phyloP scores from a whole-genome alignment of 1,140 invertebrate genomes.

The Brachionus koreanus region DNA sequence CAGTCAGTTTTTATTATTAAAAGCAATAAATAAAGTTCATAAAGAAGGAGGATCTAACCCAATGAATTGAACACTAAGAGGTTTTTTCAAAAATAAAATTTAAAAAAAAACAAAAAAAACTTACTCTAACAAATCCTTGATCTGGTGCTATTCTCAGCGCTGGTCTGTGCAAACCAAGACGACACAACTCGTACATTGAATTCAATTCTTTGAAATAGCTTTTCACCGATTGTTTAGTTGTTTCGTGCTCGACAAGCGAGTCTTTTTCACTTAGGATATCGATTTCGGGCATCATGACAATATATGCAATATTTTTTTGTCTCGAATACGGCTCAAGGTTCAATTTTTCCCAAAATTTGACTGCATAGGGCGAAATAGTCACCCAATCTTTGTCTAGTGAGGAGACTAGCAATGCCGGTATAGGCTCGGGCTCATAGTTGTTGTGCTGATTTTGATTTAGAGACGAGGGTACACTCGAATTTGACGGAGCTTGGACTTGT shows the following conservation, averaged over 20 bases:
- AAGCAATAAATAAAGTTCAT: no score
- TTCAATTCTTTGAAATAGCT: slow-evolving; percentile 87
- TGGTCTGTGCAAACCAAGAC: slow-evolving; percentile 80
- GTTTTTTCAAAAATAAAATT: not conserved
- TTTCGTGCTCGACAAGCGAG: not conserved
- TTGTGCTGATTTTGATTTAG: slow-evolving; percentile 67
- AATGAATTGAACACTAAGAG: no score
- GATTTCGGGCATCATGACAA: slow-evolving; percentile 86
- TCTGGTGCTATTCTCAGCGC: slow-evolving; percentile 63
- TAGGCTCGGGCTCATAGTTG: slow-evolving; percentile 85
- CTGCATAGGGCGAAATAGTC: slow-evolving; percentile 80
- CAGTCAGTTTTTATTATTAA: no score
- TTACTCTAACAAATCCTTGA: not conserved
- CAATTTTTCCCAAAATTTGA: slow-evolving; percentile 76
- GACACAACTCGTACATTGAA: slow-evolving; percentile 83
- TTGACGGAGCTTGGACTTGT: not conserved
- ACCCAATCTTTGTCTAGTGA: slow-evolving; percentile 86
- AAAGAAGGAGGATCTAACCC: no score
- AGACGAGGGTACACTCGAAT: not conserved
- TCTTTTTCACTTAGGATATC: slow-evolving; percentile 65
- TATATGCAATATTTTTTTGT: slow-evolving; percentile 83
- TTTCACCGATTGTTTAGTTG: slow-evolving; percentile 64
- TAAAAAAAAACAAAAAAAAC: not conserved
- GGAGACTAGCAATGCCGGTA: slow-evolving; percentile 76
- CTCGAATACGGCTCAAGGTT: slow-evolving; percentile 88